Evolutionary conservation across 2,888 invertebrate genomes (phyloP), one percentile per base, ranked within the genome.

Genomic region (Lamellibrachia satsuma): DNA sequence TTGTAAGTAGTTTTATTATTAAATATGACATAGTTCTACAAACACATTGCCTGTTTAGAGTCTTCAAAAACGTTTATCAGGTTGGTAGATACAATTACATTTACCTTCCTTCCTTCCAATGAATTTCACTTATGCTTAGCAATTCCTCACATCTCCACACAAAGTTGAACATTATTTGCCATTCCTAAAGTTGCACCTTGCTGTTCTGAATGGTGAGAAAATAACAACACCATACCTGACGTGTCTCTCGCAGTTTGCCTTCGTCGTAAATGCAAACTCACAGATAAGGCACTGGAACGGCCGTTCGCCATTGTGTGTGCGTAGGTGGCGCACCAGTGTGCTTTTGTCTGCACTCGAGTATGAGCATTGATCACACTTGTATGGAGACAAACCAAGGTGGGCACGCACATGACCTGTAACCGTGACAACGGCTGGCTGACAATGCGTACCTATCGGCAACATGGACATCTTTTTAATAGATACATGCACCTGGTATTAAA

Each of bases 221-320:
- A 27, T 52, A 91, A 91, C 15, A 15, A 11, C 91, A 15, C 75
- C 94, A 92, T 93, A 96, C 96, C 95, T 97, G 95, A 99, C 97
- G 96, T 99, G 99, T 7, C 99, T 97, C 97, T 99, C 99, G 96
- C 99, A 99, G 96, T 99, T 99, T 1, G 99, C 99, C 97, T 99
- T 99, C 0, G 99, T 99, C 52, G 99, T 99, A 96, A 99, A 99
- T 3, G 99, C 99, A 96, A 98, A 99, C 95, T 98, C 98, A 96
- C 99, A 99, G n/a, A 99, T 97, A 0, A 98, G 98, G 96, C 99
- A 99, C 96, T 99, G 98, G 96, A 98, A 99, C 0, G 99, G 99
- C 15, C 99, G 97, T 95, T 99, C 99, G 0, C 99, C 99, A 95
- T 99, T 99, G 97, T 99, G 99, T 0, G 98, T 98, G 91, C 99